These are phyloP conservation scores for Chrysaora quinquecirrha DNA, from an alignment of 30 jellyfish, hydroid and myxozoan genomes.

Conservation along the genomic window DNA sequence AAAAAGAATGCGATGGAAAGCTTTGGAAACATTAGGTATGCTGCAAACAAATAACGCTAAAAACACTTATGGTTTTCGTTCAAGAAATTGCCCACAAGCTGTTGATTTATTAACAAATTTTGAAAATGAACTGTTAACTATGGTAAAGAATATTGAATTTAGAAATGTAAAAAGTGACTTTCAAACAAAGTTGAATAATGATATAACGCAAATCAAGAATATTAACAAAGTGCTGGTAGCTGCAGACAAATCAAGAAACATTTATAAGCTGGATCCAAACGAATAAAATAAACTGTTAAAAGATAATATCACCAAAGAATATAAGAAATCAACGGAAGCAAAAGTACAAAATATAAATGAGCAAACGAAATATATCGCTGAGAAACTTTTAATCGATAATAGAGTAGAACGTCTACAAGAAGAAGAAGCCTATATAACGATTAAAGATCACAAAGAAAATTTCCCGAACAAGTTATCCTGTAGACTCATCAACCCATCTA, in stretches of 20 bases:
- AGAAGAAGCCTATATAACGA: too few relatives aligned
- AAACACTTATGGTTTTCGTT: conserved; percentile 12
- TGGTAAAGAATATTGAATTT: conserved; percentile 43
- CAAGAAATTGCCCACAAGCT: conserved; percentile 65
- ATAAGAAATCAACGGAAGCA: conserved; percentile 22
- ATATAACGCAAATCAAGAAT: conserved; percentile 17
- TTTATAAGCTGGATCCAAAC: conserved; percentile 7
- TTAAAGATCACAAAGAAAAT: conserved; percentile 68
- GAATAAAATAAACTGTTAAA: conserved; percentile 14
- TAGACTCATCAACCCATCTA: conserved; percentile 36
- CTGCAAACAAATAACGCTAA: conserved; percentile 12
- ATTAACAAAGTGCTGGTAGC: conserved; percentile 15
- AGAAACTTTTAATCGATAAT: conserved; percentile 17
- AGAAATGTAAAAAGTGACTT: conserved; percentile 15
- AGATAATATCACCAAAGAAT: too few relatives aligned
- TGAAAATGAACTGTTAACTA: conserved; percentile 47
- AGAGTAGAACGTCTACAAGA: conserved; percentile 42
- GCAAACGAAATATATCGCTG: conserved; percentile 19
- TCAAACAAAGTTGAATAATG: conserved; percentile 17
- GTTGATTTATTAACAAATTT: conserved; percentile 9
- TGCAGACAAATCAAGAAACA: conserved; percentile 66
- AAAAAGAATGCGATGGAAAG: conserved; percentile 81
- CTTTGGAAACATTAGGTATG: background rate
- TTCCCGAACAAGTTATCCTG: conserved; percentile 36
- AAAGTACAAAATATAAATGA: background rate